Evolutionary conservation across 2,113 vertebrate species (phyloP), one percentile per base, ranked within the genome.

Genomic region (Puntigrus tetrazona): DNA sequence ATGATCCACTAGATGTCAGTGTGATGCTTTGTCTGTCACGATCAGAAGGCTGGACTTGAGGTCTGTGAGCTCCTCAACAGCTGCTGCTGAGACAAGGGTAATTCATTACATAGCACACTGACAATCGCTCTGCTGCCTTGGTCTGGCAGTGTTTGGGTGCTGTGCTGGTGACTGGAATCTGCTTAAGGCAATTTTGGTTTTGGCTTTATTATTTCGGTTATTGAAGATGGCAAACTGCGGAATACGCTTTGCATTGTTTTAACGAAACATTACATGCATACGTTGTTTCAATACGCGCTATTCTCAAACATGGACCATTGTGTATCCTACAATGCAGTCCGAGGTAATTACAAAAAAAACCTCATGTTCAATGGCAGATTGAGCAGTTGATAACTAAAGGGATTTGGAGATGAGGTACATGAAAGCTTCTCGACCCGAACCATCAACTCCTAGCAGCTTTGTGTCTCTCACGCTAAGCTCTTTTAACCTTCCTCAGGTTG

Each of bases 1-100:
- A 7, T 82, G 81, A 11, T 45, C 92, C 93, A 92, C 91, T 88
- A 93, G 93, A 90, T 93, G 92, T 89, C 92, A 92, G 87, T 92
- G 85, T 91, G 69, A 83, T 43, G 41, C 89, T 67, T 78, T 88
- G 77, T 31, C 47, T 89, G 25, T 81, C 36, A 77, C 18, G 41
- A 73, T 72, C 76, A 57, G 78, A 67, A 50, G 36, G 63, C 70
- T 47, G 38, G 63, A 50, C 57, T 47, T 29, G 65, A 85, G 34
- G 45, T 81, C 67, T 79, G n/a, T 83, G 88, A 87, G 84, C 85
- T 88, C 76, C 88, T 87, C 78, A 81, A 85, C 88, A 88, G 88
- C 86, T 85, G 88, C 86, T 87, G 72, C 74, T 25, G 69, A 88
- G 87, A 86, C 83, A 61, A 85, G 85, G 82, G 76, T 82, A 87